Evolutionary conservation across 2,888 invertebrate species (phyloP), one percentile per base, ranked within the genome.

Genomic region (Agrenia bidenticulata): DNA sequence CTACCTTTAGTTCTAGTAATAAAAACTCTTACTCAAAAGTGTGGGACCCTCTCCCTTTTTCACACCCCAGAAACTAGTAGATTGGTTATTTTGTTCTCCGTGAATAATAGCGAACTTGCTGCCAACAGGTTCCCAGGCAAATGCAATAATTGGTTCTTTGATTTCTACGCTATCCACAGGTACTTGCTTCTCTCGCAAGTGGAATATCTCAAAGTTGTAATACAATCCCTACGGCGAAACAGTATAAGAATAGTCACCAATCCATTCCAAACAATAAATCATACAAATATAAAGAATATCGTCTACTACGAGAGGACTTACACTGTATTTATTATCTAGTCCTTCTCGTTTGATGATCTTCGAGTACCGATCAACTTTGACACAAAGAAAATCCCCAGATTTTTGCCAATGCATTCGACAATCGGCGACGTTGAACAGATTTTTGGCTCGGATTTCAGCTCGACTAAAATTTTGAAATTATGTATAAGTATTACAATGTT

Each of bases 391-490:
- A 80, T 98, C 96, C 0, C 99, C 99, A 24, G 89, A 91, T 81
- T 95, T 95, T 81, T 99, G 99, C 99, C 99, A 99, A 80, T 95
- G 95, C 80, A 99, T 92, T 78, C 95, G 94, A 80, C 97, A 97
- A 79, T 97, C 96, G 0, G 96, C 96, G 0, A 99, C 98, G 71
- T 92, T 96, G 85, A 99, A 99, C 64, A 98, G 83, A 81, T 96
- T 98, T 81, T 97, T 96, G 72, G 92, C 92, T 74, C 96, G 87
- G 49, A 89, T 86, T 82, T 94, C 94, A 57, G 87, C 88, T 66
- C 92, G 89, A 78, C 83, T 83, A 74, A 41, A 77, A 74, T 64
- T 69, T n/a, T 32, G 9, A 37, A 23, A 32, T 23, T 26, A 60
- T 49, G n/a, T n/a, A n/a, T n/a, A n/a, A n/a, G n/a, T n/a, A n/a